Percentiles rank a stretch among this genome's conserved stretches.
phyloP scores from a whole-genome alignment of 1,140 invertebrate genomes.

The Drosophila bocqueti region DNA sequence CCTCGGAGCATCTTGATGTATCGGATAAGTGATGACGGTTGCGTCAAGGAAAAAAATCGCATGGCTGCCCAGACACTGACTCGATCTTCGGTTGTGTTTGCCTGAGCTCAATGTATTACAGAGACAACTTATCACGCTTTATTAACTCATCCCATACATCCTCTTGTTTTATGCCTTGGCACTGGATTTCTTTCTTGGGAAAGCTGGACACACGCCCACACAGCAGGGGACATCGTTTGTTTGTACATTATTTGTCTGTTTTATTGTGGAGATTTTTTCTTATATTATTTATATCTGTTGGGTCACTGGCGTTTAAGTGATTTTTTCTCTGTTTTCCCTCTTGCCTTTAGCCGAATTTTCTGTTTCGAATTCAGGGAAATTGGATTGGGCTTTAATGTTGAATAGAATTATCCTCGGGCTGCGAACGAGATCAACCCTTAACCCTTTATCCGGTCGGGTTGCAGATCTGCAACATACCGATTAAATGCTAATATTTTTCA shows the following conservation, averaged over 20 bases:
- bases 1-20: conserved; percentile 20
- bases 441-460: no score
- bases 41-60: conserved; percentile 7
- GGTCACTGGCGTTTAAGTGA: conserved; percentile 52
- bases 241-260: conserved; percentile 36
- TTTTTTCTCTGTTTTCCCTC: conserved; percentile 22
- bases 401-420: conserved; percentile 13
- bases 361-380: conserved; percentile 3
- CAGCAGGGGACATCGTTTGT: conserved; percentile 40
- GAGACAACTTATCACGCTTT: conserved; percentile 68
- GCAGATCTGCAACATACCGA: no score
- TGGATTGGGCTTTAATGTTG: conserved; percentile 24
- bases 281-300: conserved; percentile 29
- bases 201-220: conserved; percentile 30
- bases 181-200: neutral
- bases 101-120: conserved; percentile 55
- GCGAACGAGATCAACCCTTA: conserved; percentile 2
- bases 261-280: conserved; percentile 32
- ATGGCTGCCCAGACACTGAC: conserved; percentile 8
- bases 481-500: no score
- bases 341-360: conserved; percentile 20
- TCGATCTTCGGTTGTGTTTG: conserved; percentile 39
- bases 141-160: conserved; percentile 49
- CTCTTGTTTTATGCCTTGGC: conserved; percentile 26
- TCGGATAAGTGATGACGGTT: conserved; percentile 56